Evolutionary conservation across 1,140 invertebrate genomes (phyloP), one percentile per base, ranked within the genome.

Genomic region (Mizuhopecten yessoensis): DNA sequence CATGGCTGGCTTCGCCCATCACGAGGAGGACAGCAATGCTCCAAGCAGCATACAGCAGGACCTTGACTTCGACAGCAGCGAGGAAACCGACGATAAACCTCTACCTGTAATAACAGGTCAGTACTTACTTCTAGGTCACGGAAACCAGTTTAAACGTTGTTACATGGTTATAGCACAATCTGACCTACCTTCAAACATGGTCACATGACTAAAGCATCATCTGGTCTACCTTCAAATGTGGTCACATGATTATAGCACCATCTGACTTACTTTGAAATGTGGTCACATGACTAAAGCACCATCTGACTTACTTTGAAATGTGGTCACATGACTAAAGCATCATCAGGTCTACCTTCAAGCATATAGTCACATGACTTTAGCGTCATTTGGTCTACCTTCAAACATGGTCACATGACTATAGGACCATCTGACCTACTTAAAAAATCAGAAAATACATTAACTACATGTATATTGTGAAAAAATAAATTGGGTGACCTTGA

Each of bases 1-100:
- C 34, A 90, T 96, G 92, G 97, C 97, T 20, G 97, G 98, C 23
- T 97, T 98, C 88, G 97, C 97, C n/a, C 96, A 96, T 97, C 36
- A 88, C 5, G 87, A 91, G 33, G 95, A 96, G 33, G 96, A 96
- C 90, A 95, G 95, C 86, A 95, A 93, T 88, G 91, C 92, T n/a
- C 92, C 92, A 39, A 93, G 93, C 86, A 95, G 93, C 94, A 97
- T 97, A 86, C 97, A 97, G 90, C 97, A 97, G 95, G 97, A 97
- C 91, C 95, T 97, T 2, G 97, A 96, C 87, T 95, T 96, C 92
- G 97, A 97, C 42, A 97, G 97, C 93, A 95, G 97, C 75, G 97
- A 97, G 92, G 97, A 97, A 93, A 96, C 97, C 23, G 96, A 97
- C 96, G 97, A 75, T 0, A 75, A 75, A 75, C 23, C 57, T 29